Base-by-base conservation (phyloP, 1,140 invertebrate species). In the Charaxes varanes region DNA sequence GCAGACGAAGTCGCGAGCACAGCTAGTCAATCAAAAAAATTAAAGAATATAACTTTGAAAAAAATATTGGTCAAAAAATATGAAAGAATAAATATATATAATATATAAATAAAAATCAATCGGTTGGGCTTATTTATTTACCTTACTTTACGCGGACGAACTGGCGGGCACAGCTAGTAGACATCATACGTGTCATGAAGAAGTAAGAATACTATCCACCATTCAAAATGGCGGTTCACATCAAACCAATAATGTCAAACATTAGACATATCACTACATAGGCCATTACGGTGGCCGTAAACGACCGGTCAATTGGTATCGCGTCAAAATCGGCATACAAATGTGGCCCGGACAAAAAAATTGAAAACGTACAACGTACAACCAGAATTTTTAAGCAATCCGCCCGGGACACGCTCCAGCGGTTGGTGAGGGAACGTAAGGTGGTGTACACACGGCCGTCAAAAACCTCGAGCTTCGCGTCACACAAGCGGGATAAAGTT, bases 301-400 rank as follows among this genome's bases (percentile, higher is more conserved):
- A 41, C 48, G 17, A 17, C 30, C 32, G 41, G 13, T 31, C 33
- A 40, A 55, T 55, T 40, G 46, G 23, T 37, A 45, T 41, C 23
- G 33, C 15, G 24, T 31, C 34, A 6, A n/a, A 42, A 53, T 47
- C 44, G 30, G 43, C 35, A 55, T 55, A 45, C 43, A 46, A 51
- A 55, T 47, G 44, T 7, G 27, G 8, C 11, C 13, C 34, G 16
- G 23, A 49, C 15, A 46, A 46, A 54, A 41, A 50, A 55, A 38
- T 41, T 30, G 30, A 50, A 45, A 41, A 40, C 41, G 36, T 41
- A 13, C 14, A 31, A 42, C 48, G 41, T 36, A 43, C 47, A 34
- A 46, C 36, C 48, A 47, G 52, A 60, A 60, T 55, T 56, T 59
- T 56, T 60, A 55, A 60, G 56, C 42, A 52, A 60, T 56, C 28